Conservation (phyloP, 2,797 vertebrate genomes). For the Melanotaenia pygmaea region DNA sequence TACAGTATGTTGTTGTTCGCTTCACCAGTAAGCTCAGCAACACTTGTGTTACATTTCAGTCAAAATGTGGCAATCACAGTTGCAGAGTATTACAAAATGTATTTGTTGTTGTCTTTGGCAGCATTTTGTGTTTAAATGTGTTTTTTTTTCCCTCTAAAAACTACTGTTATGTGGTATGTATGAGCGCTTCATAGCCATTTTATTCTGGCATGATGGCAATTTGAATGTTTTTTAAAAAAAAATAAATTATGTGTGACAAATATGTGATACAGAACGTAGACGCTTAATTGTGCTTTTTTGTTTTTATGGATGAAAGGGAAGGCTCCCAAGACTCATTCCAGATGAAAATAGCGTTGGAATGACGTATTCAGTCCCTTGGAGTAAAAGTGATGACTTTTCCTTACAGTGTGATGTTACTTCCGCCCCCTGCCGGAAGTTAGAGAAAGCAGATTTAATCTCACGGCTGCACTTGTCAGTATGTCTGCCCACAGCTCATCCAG, state of each 20-base stretch:
- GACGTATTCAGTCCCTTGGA: neutral
- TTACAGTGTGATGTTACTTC: slow-evolving; percentile 21
- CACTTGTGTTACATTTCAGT: neutral
- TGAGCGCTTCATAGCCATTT: neutral
- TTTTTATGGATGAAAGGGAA: too few relatives aligned
- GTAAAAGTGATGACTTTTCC: neutral
- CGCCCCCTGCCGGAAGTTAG: slow-evolving; percentile 51
- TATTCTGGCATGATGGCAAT: too few relatives aligned
- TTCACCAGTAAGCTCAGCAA: neutral
- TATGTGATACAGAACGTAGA: too few relatives aligned
- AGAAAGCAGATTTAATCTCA: neutral
- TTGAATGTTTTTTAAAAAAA: too few relatives aligned
- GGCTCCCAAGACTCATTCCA: neutral
- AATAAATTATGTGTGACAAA: too few relatives aligned
- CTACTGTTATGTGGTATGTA: too few relatives aligned
- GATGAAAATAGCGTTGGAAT: neutral
- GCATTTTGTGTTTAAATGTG: neutral
- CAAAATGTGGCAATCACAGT: slow-evolving; percentile 1
- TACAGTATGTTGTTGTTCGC: neutral
- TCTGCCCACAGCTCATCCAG: neutral
- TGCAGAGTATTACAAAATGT: neutral
- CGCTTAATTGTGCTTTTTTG: too few relatives aligned
- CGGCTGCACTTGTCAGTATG: neutral
- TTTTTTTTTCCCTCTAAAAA: too few relatives aligned
- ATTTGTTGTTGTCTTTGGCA: neutral